Base-by-base conservation (phyloP, 1,140 invertebrate species). In the Drosophila pallidifrons region DNA sequence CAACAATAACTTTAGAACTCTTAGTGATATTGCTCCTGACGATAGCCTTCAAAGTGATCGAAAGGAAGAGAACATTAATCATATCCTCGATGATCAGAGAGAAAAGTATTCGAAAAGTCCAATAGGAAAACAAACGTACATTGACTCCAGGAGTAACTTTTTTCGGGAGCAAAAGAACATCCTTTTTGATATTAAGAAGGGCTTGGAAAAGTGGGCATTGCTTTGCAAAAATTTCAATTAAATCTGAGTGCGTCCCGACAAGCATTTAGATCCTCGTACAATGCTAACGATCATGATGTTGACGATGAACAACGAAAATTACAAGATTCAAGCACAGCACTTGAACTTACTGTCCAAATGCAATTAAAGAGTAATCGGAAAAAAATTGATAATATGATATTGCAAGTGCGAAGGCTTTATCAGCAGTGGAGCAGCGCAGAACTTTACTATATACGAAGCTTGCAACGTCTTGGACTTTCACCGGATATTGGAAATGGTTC, bases 371-470 rank as follows among this genome's bases (percentile, higher is more conserved):
- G 25, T 5, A 89, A 79, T 41, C 51, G 59, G 1, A 66, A 41
- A 11, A 43, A 66, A 41, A 79, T 89, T 49, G 75, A 86, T 10
- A 32, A 45, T 1, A 75, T 89, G 45, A 28, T 89, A n/a, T 10
- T 57, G 10, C 75, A 89, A 72, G 75, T 85, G 3, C 73, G 59
- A 49, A 45, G 54, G 38, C 79, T 89, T 6, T 79, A 74, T 54
- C 67, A 76, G 66, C 81, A 89, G 45, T 89, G 85, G 85, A 85
- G 72, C 20, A 85, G 81, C 15, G 86, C 85, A 3, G 85, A 89
- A 32, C 69, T 89, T 1, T 89, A 85, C 28, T 89, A 89, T 45
- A 16, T 66, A 16, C 72, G 85, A 1, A 89, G 85, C 15, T 35
- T 89, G 5, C 86, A 89, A 30, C 78, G 85, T 0, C 65, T 90